These are phyloP conservation scores for Erebia palarica DNA, from an alignment of 2,888 invertebrate species.

Conservation along the genomic window DNA sequence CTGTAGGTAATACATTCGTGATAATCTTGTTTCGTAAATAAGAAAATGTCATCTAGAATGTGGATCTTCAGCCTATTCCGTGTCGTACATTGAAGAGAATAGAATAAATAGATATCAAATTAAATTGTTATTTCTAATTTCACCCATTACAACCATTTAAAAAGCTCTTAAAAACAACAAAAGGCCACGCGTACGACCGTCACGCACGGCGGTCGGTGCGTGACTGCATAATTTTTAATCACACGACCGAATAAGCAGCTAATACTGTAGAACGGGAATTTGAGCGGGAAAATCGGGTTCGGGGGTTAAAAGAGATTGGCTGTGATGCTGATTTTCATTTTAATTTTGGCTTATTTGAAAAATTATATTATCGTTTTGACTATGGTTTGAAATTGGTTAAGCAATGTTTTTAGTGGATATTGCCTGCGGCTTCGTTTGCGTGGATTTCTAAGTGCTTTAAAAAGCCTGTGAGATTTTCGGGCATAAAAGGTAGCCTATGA, in stretches of 20 bases:
- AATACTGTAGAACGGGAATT: constrained; percentile 74
- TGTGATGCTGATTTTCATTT: constrained; percentile 27
- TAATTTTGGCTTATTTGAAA: constrained; percentile 12
- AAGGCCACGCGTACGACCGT: constrained; percentile 59
- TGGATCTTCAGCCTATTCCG: no score
- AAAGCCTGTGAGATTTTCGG: no score
- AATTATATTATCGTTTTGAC: no score
- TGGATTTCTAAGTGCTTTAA: no score
- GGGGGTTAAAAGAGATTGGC: constrained; percentile 42
- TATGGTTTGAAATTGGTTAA: no score
- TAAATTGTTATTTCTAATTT: constrained; percentile 41
- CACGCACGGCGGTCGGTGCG: constrained; percentile 50
- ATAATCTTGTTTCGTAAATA: no score
- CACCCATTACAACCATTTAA: constrained; percentile 64
- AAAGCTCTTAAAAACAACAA: constrained; percentile 65
- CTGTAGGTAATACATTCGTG: no score
- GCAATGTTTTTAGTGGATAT: no score
- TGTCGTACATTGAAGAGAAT: no score
- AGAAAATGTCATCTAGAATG: no score
- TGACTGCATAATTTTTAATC: constrained; percentile 79
- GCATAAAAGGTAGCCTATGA: no score
- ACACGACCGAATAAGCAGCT: constrained; percentile 79
- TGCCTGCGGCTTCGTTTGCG: no score
- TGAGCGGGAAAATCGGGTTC: constrained; percentile 57
- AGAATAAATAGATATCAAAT: not conserved